Evolutionary conservation across 2,797 vertebrate genomes (phyloP), one percentile per base, ranked within the genome.

Genomic region (Mareca strepera): DNA sequence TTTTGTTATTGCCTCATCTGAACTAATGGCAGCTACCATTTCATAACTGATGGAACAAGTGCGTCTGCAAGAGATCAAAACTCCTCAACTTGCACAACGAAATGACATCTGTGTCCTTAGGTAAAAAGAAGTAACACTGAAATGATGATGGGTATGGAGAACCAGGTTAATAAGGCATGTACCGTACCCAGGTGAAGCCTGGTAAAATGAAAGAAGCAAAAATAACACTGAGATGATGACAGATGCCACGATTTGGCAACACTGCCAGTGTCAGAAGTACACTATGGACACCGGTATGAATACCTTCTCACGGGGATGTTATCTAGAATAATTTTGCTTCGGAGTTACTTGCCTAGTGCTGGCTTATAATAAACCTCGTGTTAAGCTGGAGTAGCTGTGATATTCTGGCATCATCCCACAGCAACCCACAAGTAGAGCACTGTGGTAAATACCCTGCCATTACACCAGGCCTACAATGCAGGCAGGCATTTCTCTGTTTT

Each of bases 391-490:
- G 58, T 0, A 73, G 50, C 55, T 64, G 50, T 28, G 50, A 43
- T 16, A 39, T 9, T 31, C 33, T 2, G 73, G 41, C 60, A 81
- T 20, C 55, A n/a, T 4, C 59, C 48, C 31, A 22, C 75, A 60
- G 64, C 6, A 84, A 44, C 31, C 20, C 53, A 58, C 41, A 41
- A 6, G 29, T 1, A 53, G 10, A 28, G 29, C 72, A 22, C 43
- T 74, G 7, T 31, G 39, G 33, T 37, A 33, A 85, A 80, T 5
- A 39, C 31, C 48, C 13, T 2, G 17, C n/a, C 76, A 25, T 9
- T 14, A 26, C 2, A 0, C 28, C 15, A 44, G 69, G 60, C 66
- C 53, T 12, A n/a, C 39, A 78, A 12, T 0, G 5, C 63, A 72
- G 58, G 25, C 3, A 93, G 44, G 48, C 10, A 60, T 12, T 50